Evolutionary conservation across 2,797 vertebrate species (phyloP).

Genomic region (Lithobates sylvaticus): DNA sequence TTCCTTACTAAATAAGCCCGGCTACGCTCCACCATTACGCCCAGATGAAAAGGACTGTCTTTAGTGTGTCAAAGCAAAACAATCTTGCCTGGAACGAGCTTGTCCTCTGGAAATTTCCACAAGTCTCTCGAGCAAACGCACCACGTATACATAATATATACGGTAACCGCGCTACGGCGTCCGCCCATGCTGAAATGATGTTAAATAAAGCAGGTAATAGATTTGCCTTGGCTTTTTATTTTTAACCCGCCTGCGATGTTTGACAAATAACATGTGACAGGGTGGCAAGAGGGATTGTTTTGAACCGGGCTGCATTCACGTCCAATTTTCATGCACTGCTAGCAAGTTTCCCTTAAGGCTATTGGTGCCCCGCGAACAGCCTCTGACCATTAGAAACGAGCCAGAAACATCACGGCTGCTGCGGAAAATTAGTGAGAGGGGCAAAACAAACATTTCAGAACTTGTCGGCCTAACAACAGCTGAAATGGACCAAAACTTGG

Average conservation of each 20-base stretch:
- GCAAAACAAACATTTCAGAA: constrained; percentile 1
- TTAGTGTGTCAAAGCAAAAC: background rate
- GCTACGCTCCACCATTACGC: background rate
- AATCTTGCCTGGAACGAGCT: background rate
- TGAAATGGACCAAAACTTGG: background rate
- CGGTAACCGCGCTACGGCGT: background rate
- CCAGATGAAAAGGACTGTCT: background rate
- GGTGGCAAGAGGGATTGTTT: constrained; percentile 32
- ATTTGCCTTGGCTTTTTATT: constrained; percentile 36
- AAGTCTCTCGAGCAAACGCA: background rate
- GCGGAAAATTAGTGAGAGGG: background rate
- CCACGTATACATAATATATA: constrained; percentile 1
- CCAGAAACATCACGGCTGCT: background rate
- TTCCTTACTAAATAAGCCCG: too few relatives aligned
- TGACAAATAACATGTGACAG: constrained; percentile 58
- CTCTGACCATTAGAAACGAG: constrained; percentile 31
- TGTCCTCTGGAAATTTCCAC: constrained; percentile 2
- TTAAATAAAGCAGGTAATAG: constrained; percentile 54
- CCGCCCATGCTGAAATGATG: constrained; percentile 33
- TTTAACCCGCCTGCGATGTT: constrained; percentile 29
- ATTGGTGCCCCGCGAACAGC: constrained; percentile 29
- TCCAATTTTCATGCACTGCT: constrained; percentile 48
- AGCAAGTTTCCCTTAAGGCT: constrained; percentile 38
- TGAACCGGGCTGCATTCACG: constrained; percentile 23
- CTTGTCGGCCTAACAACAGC: background rate